Evolutionary conservation across 2,888 invertebrate genomes (phyloP).

Genomic region (Trissolcus japonicus): DNA sequence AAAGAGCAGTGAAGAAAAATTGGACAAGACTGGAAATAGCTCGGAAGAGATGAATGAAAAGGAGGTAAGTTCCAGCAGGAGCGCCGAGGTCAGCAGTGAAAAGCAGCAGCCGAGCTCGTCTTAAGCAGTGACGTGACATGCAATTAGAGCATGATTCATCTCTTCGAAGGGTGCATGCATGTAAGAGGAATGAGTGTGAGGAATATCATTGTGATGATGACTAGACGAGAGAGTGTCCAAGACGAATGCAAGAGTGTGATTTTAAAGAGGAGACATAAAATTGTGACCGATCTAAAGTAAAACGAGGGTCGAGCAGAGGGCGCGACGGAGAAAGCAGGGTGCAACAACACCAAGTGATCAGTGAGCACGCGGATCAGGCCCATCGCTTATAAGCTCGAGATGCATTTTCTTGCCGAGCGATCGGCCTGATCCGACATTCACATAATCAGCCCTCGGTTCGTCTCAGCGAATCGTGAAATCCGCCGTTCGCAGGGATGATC

Average conservation of each 20-base stretch:
- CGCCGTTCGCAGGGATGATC: constrained; percentile 68
- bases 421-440: constrained; percentile 43
- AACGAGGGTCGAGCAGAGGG: constrained; percentile 46
- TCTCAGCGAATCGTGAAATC: constrained; percentile 66
- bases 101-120: constrained; percentile 57
- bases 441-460: constrained; percentile 59
- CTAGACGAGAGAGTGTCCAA: constrained; percentile 52
- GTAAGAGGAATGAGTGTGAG: constrained; percentile 62
- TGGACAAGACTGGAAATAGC: constrained; percentile 44
- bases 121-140: constrained; percentile 61
- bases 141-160: constrained; percentile 59
- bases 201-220: constrained; percentile 55
- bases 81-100: constrained; percentile 48
- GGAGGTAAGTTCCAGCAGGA: constrained; percentile 58
- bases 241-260: constrained; percentile 59
- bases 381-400: constrained; percentile 24
- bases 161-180: constrained; percentile 63
- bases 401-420: constrained; percentile 26
- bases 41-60: constrained; percentile 50
- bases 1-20: constrained; percentile 56
- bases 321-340: constrained; percentile 19
- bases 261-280: constrained; percentile 50
- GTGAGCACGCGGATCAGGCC: constrained; percentile 47
- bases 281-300: constrained; percentile 27
- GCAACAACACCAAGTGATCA: constrained; percentile 13